Conservation (phyloP, 2,797 vertebrate species). For the Neosilurus hyrtlii region DNA sequence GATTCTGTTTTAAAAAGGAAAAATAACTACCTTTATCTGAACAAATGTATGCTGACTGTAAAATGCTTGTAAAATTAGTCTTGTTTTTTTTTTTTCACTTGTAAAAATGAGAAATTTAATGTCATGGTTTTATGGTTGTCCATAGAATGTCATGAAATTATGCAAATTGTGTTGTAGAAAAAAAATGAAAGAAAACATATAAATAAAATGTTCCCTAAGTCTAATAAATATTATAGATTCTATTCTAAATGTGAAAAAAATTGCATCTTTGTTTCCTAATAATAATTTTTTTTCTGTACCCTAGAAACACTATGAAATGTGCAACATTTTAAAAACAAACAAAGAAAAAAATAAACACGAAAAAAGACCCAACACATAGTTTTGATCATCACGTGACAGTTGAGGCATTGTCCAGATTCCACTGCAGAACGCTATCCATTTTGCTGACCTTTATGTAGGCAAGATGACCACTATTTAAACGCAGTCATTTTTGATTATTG, state of each 20-base stretch:
- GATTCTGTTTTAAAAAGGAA: constrained; percentile 77
- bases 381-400: too few species aligned
- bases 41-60: constrained; percentile 80
- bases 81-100: constrained; percentile 87
- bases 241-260: constrained; percentile 66
- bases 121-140: constrained; percentile 97
- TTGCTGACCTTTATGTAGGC: too few species aligned
- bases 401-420: not conserved
- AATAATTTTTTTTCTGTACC: too few species aligned
- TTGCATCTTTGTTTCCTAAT: constrained; percentile 27
- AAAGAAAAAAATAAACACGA: too few species aligned
- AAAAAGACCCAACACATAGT: too few species aligned
- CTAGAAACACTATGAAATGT: not conserved
- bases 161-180: constrained; percentile 94
- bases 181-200: constrained; percentile 58
- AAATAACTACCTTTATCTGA: constrained; percentile 82
- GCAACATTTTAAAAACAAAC: not conserved
- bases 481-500: too few species aligned
- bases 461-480: too few species aligned
- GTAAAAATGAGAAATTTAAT: constrained; percentile 85
- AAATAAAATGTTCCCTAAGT: constrained; percentile 78
- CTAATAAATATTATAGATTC: constrained; percentile 90
- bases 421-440: too few species aligned
- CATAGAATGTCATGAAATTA: constrained; percentile 95
- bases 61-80: constrained; percentile 93